These are phyloP conservation scores for Acanthornis magna DNA, from an alignment of 2,797 vertebrate genomes.

Conservation along the genomic window DNA sequence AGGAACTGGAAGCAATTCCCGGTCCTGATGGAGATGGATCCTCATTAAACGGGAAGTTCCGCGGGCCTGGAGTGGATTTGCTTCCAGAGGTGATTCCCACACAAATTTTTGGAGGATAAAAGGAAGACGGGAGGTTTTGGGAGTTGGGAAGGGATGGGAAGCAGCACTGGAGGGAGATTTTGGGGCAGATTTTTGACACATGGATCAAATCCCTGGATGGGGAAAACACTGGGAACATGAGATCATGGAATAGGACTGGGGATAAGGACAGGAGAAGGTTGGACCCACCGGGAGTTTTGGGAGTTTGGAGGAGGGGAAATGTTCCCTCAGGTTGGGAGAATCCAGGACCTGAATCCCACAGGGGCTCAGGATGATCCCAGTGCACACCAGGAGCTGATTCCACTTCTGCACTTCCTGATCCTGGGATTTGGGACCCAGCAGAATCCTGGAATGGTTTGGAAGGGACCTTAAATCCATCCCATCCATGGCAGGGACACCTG, in stretches of 20 bases:
- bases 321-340: accelerated
- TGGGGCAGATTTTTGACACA: background rate
- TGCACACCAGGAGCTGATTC: background rate
- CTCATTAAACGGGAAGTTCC: background rate
- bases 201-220: background rate
- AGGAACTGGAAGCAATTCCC: background rate
- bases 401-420: background rate
- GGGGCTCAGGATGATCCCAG: accelerated
- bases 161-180: background rate
- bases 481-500: background rate
- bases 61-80: accelerated
- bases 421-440: background rate
- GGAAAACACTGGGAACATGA: background rate
- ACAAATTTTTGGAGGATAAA: accelerated
- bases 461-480: background rate
- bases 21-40: accelerated
- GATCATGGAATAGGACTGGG: background rate
- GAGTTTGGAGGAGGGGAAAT: background rate
- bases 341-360: accelerated
- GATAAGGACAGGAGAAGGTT: background rate
- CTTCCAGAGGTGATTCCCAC: background rate
- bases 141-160: background rate
- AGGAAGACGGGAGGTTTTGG: background rate
- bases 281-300: accelerated
- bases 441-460: background rate